Conservation (phyloP, 2,888 invertebrate genomes). For the Hypselothyrea guttata region DNA sequence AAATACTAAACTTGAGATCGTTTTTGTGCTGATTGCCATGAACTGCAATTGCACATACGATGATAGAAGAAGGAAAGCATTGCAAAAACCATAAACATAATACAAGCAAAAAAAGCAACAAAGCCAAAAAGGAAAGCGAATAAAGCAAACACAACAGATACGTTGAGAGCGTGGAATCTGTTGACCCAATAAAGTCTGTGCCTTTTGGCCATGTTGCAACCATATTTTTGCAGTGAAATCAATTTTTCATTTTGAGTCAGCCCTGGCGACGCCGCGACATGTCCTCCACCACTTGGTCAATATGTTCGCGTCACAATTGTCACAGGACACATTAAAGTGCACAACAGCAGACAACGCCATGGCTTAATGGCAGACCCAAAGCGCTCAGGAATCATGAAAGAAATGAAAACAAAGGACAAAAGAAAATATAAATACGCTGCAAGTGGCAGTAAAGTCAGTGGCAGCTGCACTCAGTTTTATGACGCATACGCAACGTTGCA, state of each 20-base stretch:
- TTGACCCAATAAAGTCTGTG: constrained; percentile 65
- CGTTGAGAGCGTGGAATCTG: constrained; percentile 20
- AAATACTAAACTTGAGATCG: constrained; percentile 68
- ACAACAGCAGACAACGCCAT: constrained; percentile 29
- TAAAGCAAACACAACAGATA: constrained; percentile 7
- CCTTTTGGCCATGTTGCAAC: constrained; percentile 26
- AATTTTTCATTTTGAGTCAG: constrained; percentile 71
- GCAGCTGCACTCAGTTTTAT: constrained; percentile 48
- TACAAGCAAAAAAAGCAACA: constrained; percentile 26
- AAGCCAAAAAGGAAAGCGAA: constrained; percentile 20
- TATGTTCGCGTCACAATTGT: constrained; percentile 50
- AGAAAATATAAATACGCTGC: constrained; percentile 61
- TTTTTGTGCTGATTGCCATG: constrained; percentile 71
- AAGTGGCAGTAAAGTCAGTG: constrained; percentile 53
- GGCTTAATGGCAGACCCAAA: constrained; percentile 51
- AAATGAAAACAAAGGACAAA: constrained; percentile 12
- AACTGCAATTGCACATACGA: constrained; percentile 68
- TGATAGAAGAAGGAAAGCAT: not conserved
- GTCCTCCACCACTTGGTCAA: constrained; percentile 28
- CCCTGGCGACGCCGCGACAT: constrained; percentile 40
- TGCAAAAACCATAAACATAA: constrained; percentile 64
- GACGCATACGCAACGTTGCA: constrained; percentile 60
- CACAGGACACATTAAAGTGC: constrained; percentile 48
- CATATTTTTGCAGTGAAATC: constrained; percentile 64
- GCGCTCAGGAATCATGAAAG: constrained; percentile 25